Evolutionary conservation across 2,888 invertebrate species (phyloP), one percentile per base, ranked within the genome.

Genomic region (Thymelicus acteon): DNA sequence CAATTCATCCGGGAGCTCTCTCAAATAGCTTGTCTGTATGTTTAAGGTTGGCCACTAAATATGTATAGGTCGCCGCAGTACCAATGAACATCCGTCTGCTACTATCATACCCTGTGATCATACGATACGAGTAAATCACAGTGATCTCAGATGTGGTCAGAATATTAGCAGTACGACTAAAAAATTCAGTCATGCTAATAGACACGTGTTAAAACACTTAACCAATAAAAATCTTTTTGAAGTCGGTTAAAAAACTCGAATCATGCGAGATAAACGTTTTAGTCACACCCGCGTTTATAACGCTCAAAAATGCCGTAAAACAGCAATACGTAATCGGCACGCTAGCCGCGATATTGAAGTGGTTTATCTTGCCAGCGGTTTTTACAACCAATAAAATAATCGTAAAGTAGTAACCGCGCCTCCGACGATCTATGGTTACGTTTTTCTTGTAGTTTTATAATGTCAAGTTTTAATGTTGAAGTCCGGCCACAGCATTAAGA

Each of bases 301-400:
- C 10, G 44, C 44, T 31, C 54, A 62, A 62, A 44, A 68, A 44
- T 19, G 44, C 68, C 19, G 44, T 68, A 24, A 40, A 67, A 61
- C 61, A 44, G 61, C 62, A 68, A 68, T 47, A 62, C 47, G 48
- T 66, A 68, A 68, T 54, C 54, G 68, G 31, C 31, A 60, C 52
- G 54, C 54, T 68, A 68, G 54, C 68, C 68, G 68, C 68, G 52
- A 61, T 62, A 68, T 54, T 31, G 52, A 40, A 52, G 67, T 52
- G 60, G 52, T 63, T 69, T 72, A 72, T 71, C 72, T 71, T 19
- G 52, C 65, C 60, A 72, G 72, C 58, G 60, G 63, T 67, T 68
- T 52, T 67, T 57, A 72, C 67, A 54, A 57, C 67, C 71, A 61
- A 67, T 74, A 72, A 74, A 74, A 74, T 49, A 49, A 70, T 67